Base-by-base conservation (phyloP, 2,888 invertebrate species). In the Helleia helle region DNA sequence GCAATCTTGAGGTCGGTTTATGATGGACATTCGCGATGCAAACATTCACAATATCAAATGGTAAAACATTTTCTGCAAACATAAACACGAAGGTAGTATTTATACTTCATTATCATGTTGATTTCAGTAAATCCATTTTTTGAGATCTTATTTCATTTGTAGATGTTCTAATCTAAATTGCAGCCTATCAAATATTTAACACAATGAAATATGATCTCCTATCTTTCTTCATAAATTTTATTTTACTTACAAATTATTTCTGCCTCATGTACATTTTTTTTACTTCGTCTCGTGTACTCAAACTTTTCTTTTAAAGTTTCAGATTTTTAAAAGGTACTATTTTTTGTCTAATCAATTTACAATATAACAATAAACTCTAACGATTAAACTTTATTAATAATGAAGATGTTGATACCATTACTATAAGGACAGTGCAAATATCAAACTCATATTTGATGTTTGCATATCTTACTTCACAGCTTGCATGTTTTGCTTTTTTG, bases 1-100 rank as follows among this genome's bases (percentile, higher is more conserved):
- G 71, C 62, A 71, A 67, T 71, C 67, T 70, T 73, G 71, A 69
- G 66, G 66, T 74, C 60, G 59, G 61, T 59, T 48, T 47, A 49
- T 51, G 59, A 61, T 62, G 70, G 70, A 59, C 54, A 59, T 56
- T 62, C 65, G 65, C 63, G 60, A 61, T 51, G 66, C 69, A 71
- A 71, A 75, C 70, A 71, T 68, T 75, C 72, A 75, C 76, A 74
- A 64, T 67, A 63, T 67, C 70, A 69, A 65, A 75, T 71, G 83
- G 81, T 80, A 74, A 80, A 72, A 75, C 69, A 72, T 74, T 71
- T 64, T 65, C 74, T 63, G 61, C 71, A 71, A 70, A 77, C 71
- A 72, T 69, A 66, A 56, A 69, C 63, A 71, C 64, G 62, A 79
- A 84, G 84, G 84, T 84, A 84, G 79, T 83, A 81, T 80, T 72